Evolutionary conservation across 2,888 invertebrate species (phyloP), one percentile per base, ranked within the genome.

Genomic region (Nemotelus pantherinus): DNA sequence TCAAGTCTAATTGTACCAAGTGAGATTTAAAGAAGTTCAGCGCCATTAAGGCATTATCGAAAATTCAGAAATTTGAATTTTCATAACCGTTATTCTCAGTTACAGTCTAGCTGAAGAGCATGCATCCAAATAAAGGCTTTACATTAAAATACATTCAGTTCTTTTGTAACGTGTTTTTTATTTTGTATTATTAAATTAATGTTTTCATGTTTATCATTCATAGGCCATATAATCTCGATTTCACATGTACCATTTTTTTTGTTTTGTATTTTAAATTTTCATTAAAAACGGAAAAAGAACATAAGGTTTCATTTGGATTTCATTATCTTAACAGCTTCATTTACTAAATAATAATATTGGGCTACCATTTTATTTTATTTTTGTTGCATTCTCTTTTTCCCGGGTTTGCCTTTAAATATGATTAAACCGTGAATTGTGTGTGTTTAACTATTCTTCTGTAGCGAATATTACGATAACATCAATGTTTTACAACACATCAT

Each of bases 191-290:
- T 74, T 74, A 74, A 74, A 74, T 74, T 60, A 74, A 60, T 74
- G 47, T 10, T 70, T 55, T 10, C 10, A 41, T 70, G 53, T 70
- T 55, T 70, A 65, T 53, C 55, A 70, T 10, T 74, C 9, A 74
- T 74, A 74, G 74, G 74, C 74, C 74, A 74, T 74, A 60, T 55
- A 63, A 74, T 74, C 60, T 74, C 74, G 74, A 74, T 74, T 63
- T 47, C 50, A 63, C 47, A 25, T 74, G 70, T 53, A 55, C 55
- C 55, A 41, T 68, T 48, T 67, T 6, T 68, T 41, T 43, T 64
- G 7, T 41, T 25, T 25, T 25, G 25, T 25, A 25, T 25, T 47
- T 70, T 47, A 70, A 70, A 41, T 74, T 74, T 41, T 47, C 45
- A 63, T 60, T 60, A 74, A 74, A 74, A 71, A 71, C 65, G 65